A percentile compares a stretch with the other conserved stretches of the same genome.
Evolutionary conservation across 1,140 invertebrate species (phyloP).

Genomic region (Rhizoglyphus robini): DNA sequence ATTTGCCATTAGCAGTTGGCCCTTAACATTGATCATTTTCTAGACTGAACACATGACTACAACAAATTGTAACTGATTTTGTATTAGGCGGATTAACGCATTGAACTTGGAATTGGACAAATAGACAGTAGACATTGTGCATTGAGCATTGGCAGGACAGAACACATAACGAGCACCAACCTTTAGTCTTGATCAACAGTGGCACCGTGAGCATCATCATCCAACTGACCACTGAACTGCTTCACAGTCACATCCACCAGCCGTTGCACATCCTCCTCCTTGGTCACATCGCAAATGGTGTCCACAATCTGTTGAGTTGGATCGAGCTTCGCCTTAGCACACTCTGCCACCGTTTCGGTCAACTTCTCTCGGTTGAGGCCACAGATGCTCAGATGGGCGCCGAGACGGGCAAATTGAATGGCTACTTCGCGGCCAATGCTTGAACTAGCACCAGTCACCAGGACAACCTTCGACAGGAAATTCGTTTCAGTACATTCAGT

Average conservation of each 20-base stretch:
- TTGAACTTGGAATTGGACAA: too few relatives aligned
- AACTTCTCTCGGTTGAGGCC: slow-evolving; percentile 58
- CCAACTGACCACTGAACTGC: slow-evolving; percentile 64
- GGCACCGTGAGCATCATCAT: slow-evolving; percentile 75
- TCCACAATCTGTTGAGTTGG: not conserved
- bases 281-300: slow-evolving; percentile 60
- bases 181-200: slow-evolving; percentile 61
- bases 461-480: slow-evolving; percentile 25
- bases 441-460: slow-evolving; percentile 50
- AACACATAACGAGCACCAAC: not conserved
- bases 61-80: too few relatives aligned
- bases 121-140: too few relatives aligned
- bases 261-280: slow-evolving; percentile 56
- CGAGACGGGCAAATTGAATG: slow-evolving; percentile 52
- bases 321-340: slow-evolving; percentile 34
- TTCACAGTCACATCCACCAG: slow-evolving; percentile 59
- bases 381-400: slow-evolving; percentile 52
- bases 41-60: too few relatives aligned
- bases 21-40: too few relatives aligned
- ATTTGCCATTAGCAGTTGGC: too few relatives aligned
- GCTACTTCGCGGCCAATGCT: slow-evolving; percentile 73
- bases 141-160: too few relatives aligned
- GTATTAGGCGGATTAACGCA: too few relatives aligned
- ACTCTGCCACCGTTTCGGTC: slow-evolving; percentile 47
- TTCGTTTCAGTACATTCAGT: not conserved